Percentiles rank a stretch among this genome's conserved stretches.
Conservation (phyloP, 2,888 invertebrate genomes). For the Microplitis deprimator region DNA sequence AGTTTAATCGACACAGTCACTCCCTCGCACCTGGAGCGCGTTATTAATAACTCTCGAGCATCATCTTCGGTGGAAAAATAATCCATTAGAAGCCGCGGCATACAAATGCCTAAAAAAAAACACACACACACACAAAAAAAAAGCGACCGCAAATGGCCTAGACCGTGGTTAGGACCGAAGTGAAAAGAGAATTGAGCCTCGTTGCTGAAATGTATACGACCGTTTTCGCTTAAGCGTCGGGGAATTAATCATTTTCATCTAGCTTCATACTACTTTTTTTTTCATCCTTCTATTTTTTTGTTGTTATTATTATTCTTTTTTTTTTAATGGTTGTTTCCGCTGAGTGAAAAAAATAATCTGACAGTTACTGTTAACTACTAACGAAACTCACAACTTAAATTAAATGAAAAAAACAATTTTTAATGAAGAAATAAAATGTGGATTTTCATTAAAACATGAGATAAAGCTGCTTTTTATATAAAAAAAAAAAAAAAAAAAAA, state of each 20-base stretch:
- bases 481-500: neutral
- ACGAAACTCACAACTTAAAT: neutral
- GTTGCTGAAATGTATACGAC: slow-evolving; percentile 30
- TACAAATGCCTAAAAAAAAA: slow-evolving; percentile 22
- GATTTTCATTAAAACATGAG: slow-evolving; percentile 1
- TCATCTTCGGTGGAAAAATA: slow-evolving; percentile 43
- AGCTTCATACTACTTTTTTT: slow-evolving; percentile 3
- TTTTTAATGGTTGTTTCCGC: slow-evolving; percentile 18
- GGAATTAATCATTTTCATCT: slow-evolving; percentile 31
- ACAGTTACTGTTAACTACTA: slow-evolving; percentile 22
- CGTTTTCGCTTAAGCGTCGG: slow-evolving; percentile 14
- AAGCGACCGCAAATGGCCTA: slow-evolving; percentile 18
- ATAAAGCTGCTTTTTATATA: neutral
- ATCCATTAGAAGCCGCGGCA: slow-evolving; percentile 35
- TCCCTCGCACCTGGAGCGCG: slow-evolving; percentile 36
- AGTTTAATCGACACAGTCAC: slow-evolving; percentile 47
- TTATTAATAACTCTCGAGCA: slow-evolving; percentile 45
- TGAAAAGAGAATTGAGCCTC: slow-evolving; percentile 33
- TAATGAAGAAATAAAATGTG: neutral
- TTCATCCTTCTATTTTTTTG: neutral
- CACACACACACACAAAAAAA: neutral
- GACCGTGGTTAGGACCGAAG: slow-evolving; percentile 3
- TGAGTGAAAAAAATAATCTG: neutral
- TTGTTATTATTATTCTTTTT: slow-evolving; percentile 3
- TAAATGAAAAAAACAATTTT: neutral